A percentile compares a stretch with the other conserved stretches of the same genome.
Conservation (phyloP, 1,140 invertebrate genomes). For the Trichogramma pretiosum region DNA sequence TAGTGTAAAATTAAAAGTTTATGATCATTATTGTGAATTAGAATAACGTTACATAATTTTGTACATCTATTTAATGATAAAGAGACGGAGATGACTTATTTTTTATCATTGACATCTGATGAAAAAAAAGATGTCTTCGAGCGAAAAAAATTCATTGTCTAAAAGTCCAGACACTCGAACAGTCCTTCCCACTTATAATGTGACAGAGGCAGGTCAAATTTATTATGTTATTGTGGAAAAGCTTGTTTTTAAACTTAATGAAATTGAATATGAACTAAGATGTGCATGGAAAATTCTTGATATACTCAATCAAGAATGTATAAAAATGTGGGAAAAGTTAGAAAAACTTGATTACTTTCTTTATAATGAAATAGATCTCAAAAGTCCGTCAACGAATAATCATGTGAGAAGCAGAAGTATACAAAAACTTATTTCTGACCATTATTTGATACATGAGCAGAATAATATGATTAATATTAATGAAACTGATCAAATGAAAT, state of each 20-base stretch:
- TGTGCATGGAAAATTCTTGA: conserved; percentile 87
- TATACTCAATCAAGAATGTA: conserved; percentile 82
- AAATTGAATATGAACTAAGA: conserved; percentile 80
- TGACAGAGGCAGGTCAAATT: conserved; percentile 36
- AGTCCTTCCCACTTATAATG: conserved; percentile 28
- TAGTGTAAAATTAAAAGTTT: too few species aligned
- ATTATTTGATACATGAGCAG: conserved; percentile 28
- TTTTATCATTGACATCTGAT: too few species aligned
- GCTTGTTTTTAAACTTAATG: conserved; percentile 71
- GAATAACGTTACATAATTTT: too few species aligned
- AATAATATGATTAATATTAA: conserved; percentile 37
- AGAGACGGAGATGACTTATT: too few species aligned
- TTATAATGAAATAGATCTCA: conserved; percentile 81
- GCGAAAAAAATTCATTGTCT: too few species aligned
- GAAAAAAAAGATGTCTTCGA: too few species aligned
- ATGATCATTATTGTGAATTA: too few species aligned
- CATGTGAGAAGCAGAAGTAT: too few species aligned
- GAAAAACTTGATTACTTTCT: conserved; percentile 84
- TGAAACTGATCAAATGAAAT: conserved; percentile 34
- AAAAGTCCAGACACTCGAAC: too few species aligned
- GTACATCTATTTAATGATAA: too few species aligned
- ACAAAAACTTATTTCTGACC: background rate
- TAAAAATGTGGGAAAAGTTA: conserved; percentile 87
- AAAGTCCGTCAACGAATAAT: too few species aligned
- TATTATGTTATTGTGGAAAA: conserved; percentile 80